Evolutionary conservation across 1,140 invertebrate species (phyloP), one percentile per base, ranked within the genome.

Genomic region (Bombus polaris): DNA sequence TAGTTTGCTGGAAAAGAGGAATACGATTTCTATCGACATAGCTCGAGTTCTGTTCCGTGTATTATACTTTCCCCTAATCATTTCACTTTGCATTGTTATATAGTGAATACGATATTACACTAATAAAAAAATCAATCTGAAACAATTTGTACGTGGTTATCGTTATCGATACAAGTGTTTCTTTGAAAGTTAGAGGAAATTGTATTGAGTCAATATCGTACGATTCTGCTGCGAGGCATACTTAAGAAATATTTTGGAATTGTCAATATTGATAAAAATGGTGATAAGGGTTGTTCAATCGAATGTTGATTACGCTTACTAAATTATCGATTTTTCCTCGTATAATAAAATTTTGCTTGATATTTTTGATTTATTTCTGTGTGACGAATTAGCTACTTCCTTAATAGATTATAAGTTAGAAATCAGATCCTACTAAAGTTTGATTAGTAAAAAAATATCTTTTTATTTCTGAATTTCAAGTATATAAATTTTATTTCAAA

Each of bases 21-120:
- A 70, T 35, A 47, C 47, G 81, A 77, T 83, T 44, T n/a, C 77
- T 42, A 76, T 83, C 74, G 32, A 25, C 35, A n/a, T 62, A 39
- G 57, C 28, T 71, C 44, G 18, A 53, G 42, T 83, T 44, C 59
- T 68, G 71, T 74, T 28, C n/a, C 47, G 47, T 28, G 47, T n/a
- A 74, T 42, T 70, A 57, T 82, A 73, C 71, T 74, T 82, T 59
- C 39, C 25, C 53, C 25, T 35, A 25, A 9, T 37, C 32, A 68
- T n/a, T 47, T 53, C 28, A n/a, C 32, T 47, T 80, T 37, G 42
- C 32, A 73, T 73, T 65, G 42, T 59, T 73, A 59, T n/a, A 42
- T 12, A 28, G 18, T 10, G 25, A 59, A 32, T 42, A 32, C 25
- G 25, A 32, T 13, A 28, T 72, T 28, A 37, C 9, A 0, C 22